phyloP scores from a whole-genome alignment of 1,140 invertebrate genomes.

The Holcopasites calliopsidis region DNA sequence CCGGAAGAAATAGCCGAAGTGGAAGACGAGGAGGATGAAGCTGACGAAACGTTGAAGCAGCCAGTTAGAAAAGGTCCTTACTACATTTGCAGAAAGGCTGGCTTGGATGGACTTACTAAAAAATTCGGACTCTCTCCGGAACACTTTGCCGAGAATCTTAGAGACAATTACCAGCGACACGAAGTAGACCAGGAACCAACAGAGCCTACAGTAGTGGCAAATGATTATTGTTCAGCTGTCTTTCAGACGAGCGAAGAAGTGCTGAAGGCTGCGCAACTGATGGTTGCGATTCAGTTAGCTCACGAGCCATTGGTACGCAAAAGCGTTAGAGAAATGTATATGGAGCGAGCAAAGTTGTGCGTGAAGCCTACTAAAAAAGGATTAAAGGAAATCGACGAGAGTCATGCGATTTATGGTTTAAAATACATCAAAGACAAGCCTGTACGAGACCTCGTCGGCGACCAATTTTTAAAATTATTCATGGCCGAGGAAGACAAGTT shows the following conservation, averaged over 20 bases:
- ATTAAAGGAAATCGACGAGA: constrained; percentile 96
- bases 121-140: constrained; percentile 96
- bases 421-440: constrained; percentile 98
- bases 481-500: constrained; percentile 94
- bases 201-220: constrained; percentile 90
- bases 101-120: constrained; percentile 91
- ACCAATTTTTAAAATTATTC: constrained; percentile 92
- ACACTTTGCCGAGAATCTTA: constrained; percentile 97
- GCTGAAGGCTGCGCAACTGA: constrained; percentile 92
- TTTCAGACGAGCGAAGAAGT: constrained; percentile 87
- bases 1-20: constrained; percentile 77
- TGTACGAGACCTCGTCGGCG: constrained; percentile 92
- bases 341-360: constrained; percentile 92
- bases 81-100: constrained; percentile 90
- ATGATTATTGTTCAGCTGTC: constrained; percentile 82
- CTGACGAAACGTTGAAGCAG: constrained; percentile 87
- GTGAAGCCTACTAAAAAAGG: constrained; percentile 94
- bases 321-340: constrained; percentile 93
- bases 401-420: constrained; percentile 91
- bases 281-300: constrained; percentile 96
- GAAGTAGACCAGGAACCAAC: constrained; percentile 95
- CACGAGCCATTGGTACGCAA: constrained; percentile 94
- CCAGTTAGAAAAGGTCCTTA: constrained; percentile 93
- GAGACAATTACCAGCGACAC: constrained; percentile 97
- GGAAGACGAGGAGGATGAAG: constrained; percentile 81